Conservation (phyloP, 1,140 invertebrate species). For the Drosophila saltans region DNA sequence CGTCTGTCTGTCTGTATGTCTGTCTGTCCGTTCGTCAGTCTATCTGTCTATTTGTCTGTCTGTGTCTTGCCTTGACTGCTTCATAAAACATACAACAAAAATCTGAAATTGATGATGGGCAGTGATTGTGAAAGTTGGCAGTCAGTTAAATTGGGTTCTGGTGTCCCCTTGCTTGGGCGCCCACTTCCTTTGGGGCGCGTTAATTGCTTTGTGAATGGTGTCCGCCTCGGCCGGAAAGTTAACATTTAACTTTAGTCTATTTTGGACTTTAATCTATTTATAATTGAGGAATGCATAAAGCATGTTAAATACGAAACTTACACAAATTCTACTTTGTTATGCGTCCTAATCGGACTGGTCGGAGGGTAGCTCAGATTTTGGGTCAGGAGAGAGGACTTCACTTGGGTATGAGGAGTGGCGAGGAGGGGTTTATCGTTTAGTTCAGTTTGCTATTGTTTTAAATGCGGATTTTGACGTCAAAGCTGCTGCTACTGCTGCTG, state of each 20-base stretch:
- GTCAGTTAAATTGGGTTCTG: conserved; percentile 80
- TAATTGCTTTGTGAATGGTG: conserved; percentile 82
- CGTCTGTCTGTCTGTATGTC: conserved; percentile 29
- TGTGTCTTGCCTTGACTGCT: conserved; percentile 57
- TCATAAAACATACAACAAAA: conserved; percentile 80
- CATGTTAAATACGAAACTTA: conserved; percentile 80
- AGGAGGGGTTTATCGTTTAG: background rate
- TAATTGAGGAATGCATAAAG: conserved; percentile 81
- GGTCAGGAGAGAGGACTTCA: conserved; percentile 21
- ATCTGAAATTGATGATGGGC: conserved; percentile 82
- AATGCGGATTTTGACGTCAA: conserved; percentile 58
- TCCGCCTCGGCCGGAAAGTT: conserved; percentile 78
- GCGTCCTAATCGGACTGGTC: conserved; percentile 69
- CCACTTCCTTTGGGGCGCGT: conserved; percentile 55
- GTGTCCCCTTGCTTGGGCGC: conserved; percentile 30
- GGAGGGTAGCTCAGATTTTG: conserved; percentile 15
- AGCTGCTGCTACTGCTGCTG: background rate
- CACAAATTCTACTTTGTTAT: conserved; percentile 81
- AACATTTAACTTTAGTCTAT: conserved; percentile 82
- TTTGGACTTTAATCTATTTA: conserved; percentile 81
- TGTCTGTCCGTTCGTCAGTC: conserved; percentile 41
- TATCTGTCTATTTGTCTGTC: conserved; percentile 50
- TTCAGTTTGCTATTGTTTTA: conserved; percentile 66
- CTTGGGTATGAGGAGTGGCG: conserved; percentile 39
- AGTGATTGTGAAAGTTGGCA: conserved; percentile 81